Conservation (phyloP, 2,113 vertebrate species). For the Jaculus jaculus region DNA sequence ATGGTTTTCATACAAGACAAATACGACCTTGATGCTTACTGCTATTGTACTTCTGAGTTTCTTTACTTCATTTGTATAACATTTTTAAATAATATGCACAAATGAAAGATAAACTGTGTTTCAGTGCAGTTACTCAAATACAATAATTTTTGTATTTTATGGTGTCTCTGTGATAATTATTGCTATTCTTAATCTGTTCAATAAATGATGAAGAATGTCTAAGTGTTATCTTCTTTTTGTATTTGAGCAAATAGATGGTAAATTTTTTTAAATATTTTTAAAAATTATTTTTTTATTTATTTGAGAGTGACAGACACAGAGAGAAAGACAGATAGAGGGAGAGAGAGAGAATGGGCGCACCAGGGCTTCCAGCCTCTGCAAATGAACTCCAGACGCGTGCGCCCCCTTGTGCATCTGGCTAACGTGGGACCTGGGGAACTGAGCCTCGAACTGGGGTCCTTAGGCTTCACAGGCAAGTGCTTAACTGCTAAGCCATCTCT, state of each 20-base stretch:
- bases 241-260: not conserved
- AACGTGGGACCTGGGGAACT: too few species aligned
- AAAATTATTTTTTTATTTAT: too few species aligned
- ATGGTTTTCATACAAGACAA: not conserved
- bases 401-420: too few species aligned
- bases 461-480: too few species aligned
- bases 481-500: too few species aligned
- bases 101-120: not conserved
- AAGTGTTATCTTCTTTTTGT: not conserved
- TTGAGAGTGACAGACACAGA: too few species aligned
- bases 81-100: not conserved
- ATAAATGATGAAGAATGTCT: not conserved
- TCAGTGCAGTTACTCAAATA: constrained; percentile 13
- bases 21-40: not conserved
- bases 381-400: too few species aligned
- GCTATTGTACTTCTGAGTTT: not conserved
- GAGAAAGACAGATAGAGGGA: too few species aligned
- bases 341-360: too few species aligned
- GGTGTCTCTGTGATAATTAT: constrained; percentile 26
- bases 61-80: not conserved
- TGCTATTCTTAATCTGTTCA: not conserved
- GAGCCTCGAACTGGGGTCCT: too few species aligned
- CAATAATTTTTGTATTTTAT: not conserved
- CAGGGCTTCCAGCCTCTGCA: too few species aligned
- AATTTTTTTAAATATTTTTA: too few species aligned